phyloP scores from a whole-genome alignment of 2,113 vertebrate species.

The Gobiocypris rarus region DNA sequence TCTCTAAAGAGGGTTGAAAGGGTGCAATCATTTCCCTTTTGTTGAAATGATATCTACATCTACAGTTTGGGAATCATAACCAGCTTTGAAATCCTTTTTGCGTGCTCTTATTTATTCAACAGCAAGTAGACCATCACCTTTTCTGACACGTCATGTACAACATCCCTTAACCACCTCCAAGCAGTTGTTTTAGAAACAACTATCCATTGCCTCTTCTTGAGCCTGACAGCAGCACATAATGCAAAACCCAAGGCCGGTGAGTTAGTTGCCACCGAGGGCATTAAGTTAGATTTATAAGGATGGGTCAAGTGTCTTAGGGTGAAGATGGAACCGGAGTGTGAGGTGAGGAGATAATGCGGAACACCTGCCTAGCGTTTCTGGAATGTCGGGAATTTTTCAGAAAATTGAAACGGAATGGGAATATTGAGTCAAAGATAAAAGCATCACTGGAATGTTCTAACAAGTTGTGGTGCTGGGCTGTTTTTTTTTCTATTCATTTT shows the following conservation, averaged over 20 bases:
- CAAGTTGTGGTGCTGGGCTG: constrained; percentile 43
- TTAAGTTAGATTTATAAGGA: constrained; percentile 37
- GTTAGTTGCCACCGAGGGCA: constrained; percentile 21
- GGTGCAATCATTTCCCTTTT: background rate
- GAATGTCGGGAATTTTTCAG: constrained; percentile 70
- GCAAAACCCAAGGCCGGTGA: background rate
- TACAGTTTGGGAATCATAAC: background rate
- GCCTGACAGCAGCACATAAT: background rate
- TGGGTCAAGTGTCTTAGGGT: constrained; percentile 24
- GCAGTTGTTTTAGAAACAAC: background rate
- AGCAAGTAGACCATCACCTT: background rate
- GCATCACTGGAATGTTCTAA: constrained; percentile 73
- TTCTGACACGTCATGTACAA: too few species aligned
- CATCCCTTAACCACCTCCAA: too few species aligned
- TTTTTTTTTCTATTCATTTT: constrained; percentile 38
- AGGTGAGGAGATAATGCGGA: constrained; percentile 59
- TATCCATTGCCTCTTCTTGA: background rate
- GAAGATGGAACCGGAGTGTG: constrained; percentile 45
- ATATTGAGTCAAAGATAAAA: constrained; percentile 69
- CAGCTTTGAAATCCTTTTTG: background rate
- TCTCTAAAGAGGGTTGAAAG: background rate
- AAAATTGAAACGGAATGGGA: constrained; percentile 61
- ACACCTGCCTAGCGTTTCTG: constrained; percentile 68
- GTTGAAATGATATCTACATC: background rate
- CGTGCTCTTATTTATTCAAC: background rate